Conservation (phyloP, 2,113 vertebrate species). For the Corynorhinus townsendii region DNA sequence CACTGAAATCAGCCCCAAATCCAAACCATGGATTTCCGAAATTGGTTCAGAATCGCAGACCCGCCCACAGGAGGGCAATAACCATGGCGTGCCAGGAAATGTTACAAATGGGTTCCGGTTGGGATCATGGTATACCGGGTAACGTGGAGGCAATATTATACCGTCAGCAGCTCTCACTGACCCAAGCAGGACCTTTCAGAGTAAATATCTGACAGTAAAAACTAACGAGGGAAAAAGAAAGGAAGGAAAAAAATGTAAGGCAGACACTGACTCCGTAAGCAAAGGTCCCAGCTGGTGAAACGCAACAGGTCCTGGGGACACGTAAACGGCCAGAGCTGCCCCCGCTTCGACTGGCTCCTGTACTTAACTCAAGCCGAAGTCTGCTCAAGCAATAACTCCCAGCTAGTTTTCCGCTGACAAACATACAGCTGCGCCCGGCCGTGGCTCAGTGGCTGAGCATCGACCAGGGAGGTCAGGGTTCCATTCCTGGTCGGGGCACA, state of each 20-base stretch:
- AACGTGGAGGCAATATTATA: neutral
- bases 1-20: neutral
- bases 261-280: neutral
- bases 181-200: neutral
- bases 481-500: too few relatives aligned
- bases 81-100: neutral
- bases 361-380: neutral
- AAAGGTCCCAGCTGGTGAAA: neutral
- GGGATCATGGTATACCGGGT: neutral
- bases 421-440: neutral
- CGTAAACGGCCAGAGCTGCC: neutral
- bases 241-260: neutral
- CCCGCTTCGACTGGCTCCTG: neutral
- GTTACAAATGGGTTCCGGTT: neutral
- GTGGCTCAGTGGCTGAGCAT: too few relatives aligned
- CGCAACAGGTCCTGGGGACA: neutral
- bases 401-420: neutral
- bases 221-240: too few relatives aligned
- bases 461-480: too few relatives aligned
- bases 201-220: neutral
- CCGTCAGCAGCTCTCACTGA: neutral
- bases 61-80: neutral
- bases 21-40: neutral
- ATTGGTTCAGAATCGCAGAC: neutral
- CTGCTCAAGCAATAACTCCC: neutral